Base-by-base conservation (phyloP, 2,888 invertebrate genomes). In the Cephalotes varians region DNA sequence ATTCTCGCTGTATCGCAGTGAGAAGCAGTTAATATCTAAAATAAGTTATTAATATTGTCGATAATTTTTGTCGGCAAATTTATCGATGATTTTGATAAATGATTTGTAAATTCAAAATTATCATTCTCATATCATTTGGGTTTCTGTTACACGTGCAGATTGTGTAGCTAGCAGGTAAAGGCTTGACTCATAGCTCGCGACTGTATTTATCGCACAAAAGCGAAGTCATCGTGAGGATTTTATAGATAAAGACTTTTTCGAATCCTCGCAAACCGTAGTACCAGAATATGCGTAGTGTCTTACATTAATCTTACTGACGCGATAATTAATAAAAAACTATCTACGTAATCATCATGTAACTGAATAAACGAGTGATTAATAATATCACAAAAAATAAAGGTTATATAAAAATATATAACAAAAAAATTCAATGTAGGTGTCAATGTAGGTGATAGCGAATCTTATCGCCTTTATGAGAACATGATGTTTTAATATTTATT, bases 121-220 rank as follows among this genome's bases (percentile, higher is more conserved):
- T 34, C 44, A 47, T 47, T 18, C 34, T 34, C 44, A 47, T 18
- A 47, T 18, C 12, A 40, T 54, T 56, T 54, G 34, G 4, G 56
- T 56, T 65, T 77, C 44, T 31, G 18, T 67, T 77, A 44, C n/a
- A n/a, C 31, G 12, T 56, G 15, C 44, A 31, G 7, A 65, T 77
- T 40, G 12, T 44, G 10, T 18, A 49, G 1, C 12, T 44, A 25
- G 12, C 51, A 81, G 51, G 51, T 71, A 81, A 62, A 21, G 12
- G 15, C n/a, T 49, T 81, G 81, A 74, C n/a, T 81, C 74, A 81
- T 31, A 54, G 44, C 40, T 44, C 6, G 44, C 12, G 47, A 71
- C 15, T 25, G 21, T 72, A 34, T 81, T 80, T 49, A 64, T 73
- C 49, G 31, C 18, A 40, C 37, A 25, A 79, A 51, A 79, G 12